These are phyloP conservation scores for Halictus rubicundus DNA, from an alignment of 1,140 invertebrate species.

Conservation along the genomic window DNA sequence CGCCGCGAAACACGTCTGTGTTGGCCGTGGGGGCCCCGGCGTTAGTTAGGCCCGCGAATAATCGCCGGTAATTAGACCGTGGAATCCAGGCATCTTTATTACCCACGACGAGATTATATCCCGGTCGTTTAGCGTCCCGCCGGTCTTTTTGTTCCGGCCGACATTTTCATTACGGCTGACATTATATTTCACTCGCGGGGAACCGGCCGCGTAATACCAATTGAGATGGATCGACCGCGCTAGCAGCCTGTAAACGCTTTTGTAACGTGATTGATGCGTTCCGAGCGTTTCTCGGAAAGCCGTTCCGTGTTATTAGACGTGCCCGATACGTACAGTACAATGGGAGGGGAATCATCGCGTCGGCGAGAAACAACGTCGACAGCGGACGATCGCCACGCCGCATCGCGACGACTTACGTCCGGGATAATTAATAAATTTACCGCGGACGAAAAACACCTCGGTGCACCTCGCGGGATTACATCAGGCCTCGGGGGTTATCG, in stretches of 20 bases:
- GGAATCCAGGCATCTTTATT: slow-evolving; percentile 52
- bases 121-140: slow-evolving; percentile 41
- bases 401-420: neutral
- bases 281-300: slow-evolving; percentile 2
- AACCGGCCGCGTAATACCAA: slow-evolving; percentile 28
- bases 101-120: slow-evolving; percentile 35
- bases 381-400: neutral
- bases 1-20: neutral
- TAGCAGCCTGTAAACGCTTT: neutral
- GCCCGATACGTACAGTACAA: neutral
- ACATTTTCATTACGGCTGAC: slow-evolving; percentile 43
- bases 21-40: neutral
- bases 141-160: slow-evolving; percentile 16
- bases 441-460: neutral
- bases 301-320: neutral
- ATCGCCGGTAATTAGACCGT: slow-evolving; percentile 62
- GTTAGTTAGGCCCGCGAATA: slow-evolving; percentile 40
- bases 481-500: neutral
- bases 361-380: neutral
- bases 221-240: slow-evolving; percentile 34
- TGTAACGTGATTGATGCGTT: slow-evolving; percentile 34
- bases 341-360: neutral
- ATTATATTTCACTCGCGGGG: slow-evolving; percentile 39
- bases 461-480: slow-evolving; percentile 1
- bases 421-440: slow-evolving; percentile 32